A percentile compares a stretch with the other conserved stretches of the same genome.
Conservation (phyloP, 1,140 invertebrate species). For the Dendrolimus punctatus region DNA sequence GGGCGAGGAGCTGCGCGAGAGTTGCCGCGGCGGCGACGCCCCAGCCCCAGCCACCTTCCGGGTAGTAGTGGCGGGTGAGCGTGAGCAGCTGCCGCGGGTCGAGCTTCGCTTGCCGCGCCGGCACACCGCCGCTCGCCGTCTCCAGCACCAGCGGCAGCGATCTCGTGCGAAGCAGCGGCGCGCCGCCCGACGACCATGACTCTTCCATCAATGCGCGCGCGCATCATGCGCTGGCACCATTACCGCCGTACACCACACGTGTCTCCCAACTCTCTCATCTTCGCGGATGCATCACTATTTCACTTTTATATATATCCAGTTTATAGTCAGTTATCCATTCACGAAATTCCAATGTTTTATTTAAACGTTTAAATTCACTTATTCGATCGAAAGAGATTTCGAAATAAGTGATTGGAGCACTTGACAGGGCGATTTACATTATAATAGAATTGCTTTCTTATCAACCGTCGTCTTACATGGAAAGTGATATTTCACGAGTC, state of each 20-base stretch:
- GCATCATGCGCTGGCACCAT: conserved; percentile 56
- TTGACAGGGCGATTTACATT: too few species aligned
- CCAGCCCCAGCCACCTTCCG: conserved; percentile 88
- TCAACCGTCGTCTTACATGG: too few species aligned
- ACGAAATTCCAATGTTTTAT: too few species aligned
- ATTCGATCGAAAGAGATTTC: too few species aligned
- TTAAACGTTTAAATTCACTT: too few species aligned
- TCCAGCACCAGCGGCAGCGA: conserved; percentile 60
- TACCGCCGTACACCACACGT: conserved; percentile 30
- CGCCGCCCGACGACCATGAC: conserved; percentile 68
- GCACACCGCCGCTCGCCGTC: conserved; percentile 40
- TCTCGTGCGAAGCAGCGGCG: conserved; percentile 63
- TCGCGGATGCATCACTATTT: conserved; percentile 29
- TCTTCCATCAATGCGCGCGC: conserved; percentile 66
- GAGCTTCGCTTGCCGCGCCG: conserved; percentile 52
- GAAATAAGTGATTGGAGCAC: too few species aligned
- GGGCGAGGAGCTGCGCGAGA: conserved; percentile 77
- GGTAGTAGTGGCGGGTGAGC: conserved; percentile 79
- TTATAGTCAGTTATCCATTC: too few species aligned
- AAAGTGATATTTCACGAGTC: too few species aligned
- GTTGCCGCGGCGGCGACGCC: conserved; percentile 78
- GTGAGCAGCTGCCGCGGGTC: conserved; percentile 65
- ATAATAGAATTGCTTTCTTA: too few species aligned
- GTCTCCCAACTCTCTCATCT: conserved; percentile 35
- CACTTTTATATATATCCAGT: conserved; percentile 7